Percentiles rank a stretch among this genome's conserved stretches.
These are phyloP conservation scores for Drosophila equinoxialis DNA, from an alignment of 1,140 invertebrate genomes.

Conservation along the genomic window DNA sequence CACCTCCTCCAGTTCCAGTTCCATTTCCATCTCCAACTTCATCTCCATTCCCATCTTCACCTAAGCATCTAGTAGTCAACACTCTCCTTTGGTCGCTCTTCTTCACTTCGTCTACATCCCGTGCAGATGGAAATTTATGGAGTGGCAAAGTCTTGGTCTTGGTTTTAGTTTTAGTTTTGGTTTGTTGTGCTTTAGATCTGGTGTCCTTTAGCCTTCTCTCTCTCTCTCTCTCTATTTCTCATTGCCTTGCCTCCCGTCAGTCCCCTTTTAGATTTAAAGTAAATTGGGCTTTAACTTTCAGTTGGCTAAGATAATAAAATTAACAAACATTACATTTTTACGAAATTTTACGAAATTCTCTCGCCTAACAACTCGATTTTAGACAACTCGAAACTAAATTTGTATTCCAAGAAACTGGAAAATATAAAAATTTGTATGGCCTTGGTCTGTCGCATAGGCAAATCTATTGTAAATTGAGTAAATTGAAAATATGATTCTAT, in stretches of 20 bases:
- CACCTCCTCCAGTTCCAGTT: neutral
- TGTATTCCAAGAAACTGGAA: too few relatives aligned
- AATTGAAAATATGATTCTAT: too few relatives aligned
- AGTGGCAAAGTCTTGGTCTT: slow-evolving; percentile 49
- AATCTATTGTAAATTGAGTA: too few relatives aligned
- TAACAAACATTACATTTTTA: too few relatives aligned
- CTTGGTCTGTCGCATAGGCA: too few relatives aligned
- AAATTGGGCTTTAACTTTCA: neutral
- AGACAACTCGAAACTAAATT: too few relatives aligned
- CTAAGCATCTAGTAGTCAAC: neutral
- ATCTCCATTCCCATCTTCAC: neutral
- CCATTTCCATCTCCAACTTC: neutral
- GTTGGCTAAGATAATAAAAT: too few relatives aligned
- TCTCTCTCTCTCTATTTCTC: neutral
- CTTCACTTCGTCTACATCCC: neutral
- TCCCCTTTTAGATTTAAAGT: neutral
- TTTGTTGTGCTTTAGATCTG: slow-evolving; percentile 1
- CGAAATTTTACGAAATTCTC: too few relatives aligned
- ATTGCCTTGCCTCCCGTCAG: slow-evolving; percentile 10
- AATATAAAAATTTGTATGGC: too few relatives aligned
- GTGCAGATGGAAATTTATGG: slow-evolving; percentile 63
- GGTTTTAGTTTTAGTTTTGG: slow-evolving; percentile 7
- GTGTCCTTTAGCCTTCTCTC: neutral
- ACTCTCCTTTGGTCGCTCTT: neutral
- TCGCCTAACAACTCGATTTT: too few relatives aligned